Evolutionary conservation across 1,140 invertebrate species (phyloP).

Genomic region (Euglossa dilemma): DNA sequence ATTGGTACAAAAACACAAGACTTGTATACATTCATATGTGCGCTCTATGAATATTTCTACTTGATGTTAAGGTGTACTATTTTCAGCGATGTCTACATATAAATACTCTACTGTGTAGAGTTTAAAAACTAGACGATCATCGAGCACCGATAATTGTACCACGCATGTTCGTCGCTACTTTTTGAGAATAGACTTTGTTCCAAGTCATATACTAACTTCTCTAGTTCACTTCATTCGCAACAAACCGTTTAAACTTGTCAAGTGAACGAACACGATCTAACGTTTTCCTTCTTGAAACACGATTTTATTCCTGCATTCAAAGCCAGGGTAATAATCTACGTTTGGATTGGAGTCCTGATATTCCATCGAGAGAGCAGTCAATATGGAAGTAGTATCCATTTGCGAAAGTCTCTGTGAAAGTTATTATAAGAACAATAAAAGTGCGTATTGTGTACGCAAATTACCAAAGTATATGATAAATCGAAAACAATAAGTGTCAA

Average conservation of each 20-base stretch:
- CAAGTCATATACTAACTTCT: slow-evolving; percentile 63
- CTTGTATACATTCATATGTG: slow-evolving; percentile 70
- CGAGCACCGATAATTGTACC: slow-evolving; percentile 59
- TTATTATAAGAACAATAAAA: slow-evolving; percentile 69
- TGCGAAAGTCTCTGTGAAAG: slow-evolving; percentile 68
- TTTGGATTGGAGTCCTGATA: slow-evolving; percentile 69
- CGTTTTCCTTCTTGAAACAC: slow-evolving; percentile 43
- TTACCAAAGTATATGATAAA: slow-evolving; percentile 72
- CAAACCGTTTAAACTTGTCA: slow-evolving; percentile 32
- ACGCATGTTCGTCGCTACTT: slow-evolving; percentile 63
- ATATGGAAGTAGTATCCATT: slow-evolving; percentile 62
- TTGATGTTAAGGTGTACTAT: slow-evolving; percentile 66
- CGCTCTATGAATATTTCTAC: slow-evolving; percentile 68
- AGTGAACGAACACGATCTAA: slow-evolving; percentile 53
- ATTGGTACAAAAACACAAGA: slow-evolving; percentile 72
- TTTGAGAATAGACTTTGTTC: slow-evolving; percentile 63
- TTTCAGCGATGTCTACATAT: slow-evolving; percentile 69
- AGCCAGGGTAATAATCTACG: slow-evolving; percentile 67
- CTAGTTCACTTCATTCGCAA: slow-evolving; percentile 58
- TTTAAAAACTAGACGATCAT: slow-evolving; percentile 63
- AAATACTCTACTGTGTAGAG: slow-evolving; percentile 75
- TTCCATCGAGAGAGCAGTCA: slow-evolving; percentile 67
- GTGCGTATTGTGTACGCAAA: slow-evolving; percentile 69
- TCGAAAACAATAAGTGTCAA: slow-evolving; percentile 64
- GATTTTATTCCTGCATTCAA: slow-evolving; percentile 60